Conservation (phyloP, 2,797 vertebrate genomes). For the Erpetoichthys calabaricus region DNA sequence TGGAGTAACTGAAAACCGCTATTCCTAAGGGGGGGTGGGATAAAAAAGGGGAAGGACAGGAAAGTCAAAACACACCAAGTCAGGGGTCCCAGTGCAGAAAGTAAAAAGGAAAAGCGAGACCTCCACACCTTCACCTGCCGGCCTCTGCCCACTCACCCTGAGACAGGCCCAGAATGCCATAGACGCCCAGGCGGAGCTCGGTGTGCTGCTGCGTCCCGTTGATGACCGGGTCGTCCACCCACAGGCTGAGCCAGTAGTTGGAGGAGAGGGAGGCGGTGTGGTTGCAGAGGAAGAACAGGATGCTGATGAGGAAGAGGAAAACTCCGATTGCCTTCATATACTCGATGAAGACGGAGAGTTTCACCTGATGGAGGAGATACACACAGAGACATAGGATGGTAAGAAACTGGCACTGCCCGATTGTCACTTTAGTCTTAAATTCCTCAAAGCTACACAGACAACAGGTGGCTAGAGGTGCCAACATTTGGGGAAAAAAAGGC, state of each 20-base stretch:
- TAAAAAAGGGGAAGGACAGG: not conserved
- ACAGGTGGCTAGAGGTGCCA: too few species aligned
- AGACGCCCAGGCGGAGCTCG: slow-evolving; percentile 65
- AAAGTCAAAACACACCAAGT: not conserved
- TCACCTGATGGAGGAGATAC: slow-evolving; percentile 52
- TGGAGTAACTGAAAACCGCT: slow-evolving; percentile 73
- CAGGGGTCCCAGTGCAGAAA: not conserved
- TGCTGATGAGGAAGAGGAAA: slow-evolving; percentile 57
- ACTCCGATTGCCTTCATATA: slow-evolving; percentile 83
- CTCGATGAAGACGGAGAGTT: slow-evolving; percentile 76
- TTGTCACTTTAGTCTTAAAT: too few species aligned
- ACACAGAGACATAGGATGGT: not conserved
- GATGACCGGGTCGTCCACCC: slow-evolving; percentile 80
- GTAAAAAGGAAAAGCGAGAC: too few species aligned
- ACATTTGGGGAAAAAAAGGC: too few species aligned
- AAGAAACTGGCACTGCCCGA: not conserved
- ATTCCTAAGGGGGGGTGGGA: slow-evolving; percentile 44
- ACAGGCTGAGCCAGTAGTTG: slow-evolving; percentile 92
- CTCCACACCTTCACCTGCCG: too few species aligned
- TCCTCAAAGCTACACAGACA: too few species aligned
- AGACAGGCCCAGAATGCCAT: slow-evolving; percentile 65
- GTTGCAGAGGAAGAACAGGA: slow-evolving; percentile 71
- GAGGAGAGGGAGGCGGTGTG: slow-evolving; percentile 66
- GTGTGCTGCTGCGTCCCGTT: slow-evolving; percentile 77
- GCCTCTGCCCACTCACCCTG: slow-evolving; percentile 56